phyloP scores from a whole-genome alignment of 2,797 vertebrate genomes.

The Astyanax mexicanus region DNA sequence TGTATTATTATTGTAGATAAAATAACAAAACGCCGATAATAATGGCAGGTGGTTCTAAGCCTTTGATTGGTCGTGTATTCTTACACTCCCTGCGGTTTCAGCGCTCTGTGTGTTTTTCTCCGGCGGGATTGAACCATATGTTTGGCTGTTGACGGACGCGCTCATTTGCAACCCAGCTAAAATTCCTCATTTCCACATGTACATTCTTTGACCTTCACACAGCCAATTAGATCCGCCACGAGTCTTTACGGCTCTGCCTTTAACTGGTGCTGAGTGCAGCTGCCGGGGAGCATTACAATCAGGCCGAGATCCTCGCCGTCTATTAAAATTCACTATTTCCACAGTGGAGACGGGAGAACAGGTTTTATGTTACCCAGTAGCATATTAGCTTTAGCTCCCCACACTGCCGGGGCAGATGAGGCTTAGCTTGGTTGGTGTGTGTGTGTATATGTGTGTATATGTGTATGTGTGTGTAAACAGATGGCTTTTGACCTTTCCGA shows the following conservation, averaged over 20 bases:
- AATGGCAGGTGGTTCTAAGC: no score
- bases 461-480: slow-evolving; percentile 4
- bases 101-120: neutral
- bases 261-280: slow-evolving; percentile 32
- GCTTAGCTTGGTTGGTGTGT: slow-evolving; percentile 30
- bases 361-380: slow-evolving; percentile 25
- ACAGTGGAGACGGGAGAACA: neutral
- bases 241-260: slow-evolving; percentile 39
- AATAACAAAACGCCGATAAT: no score
- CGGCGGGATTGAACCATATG: slow-evolving; percentile 10
- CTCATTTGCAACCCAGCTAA: slow-evolving; percentile 5
- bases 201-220: slow-evolving; percentile 54
- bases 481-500: slow-evolving; percentile 39
- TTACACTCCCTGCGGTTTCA: neutral
- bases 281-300: slow-evolving; percentile 19
- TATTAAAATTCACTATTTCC: slow-evolving; percentile 50
- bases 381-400: neutral
- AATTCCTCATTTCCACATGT: slow-evolving; percentile 42
- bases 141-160: slow-evolving; percentile 21
- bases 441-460: slow-evolving; percentile 16
- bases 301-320: slow-evolving; percentile 29
- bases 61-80: no score
- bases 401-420: slow-evolving; percentile 10
- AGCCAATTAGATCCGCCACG: slow-evolving; percentile 54
- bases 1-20: no score